Base-by-base conservation (phyloP, 2,113 vertebrate species). In the Oreocharis arfaki region DNA sequence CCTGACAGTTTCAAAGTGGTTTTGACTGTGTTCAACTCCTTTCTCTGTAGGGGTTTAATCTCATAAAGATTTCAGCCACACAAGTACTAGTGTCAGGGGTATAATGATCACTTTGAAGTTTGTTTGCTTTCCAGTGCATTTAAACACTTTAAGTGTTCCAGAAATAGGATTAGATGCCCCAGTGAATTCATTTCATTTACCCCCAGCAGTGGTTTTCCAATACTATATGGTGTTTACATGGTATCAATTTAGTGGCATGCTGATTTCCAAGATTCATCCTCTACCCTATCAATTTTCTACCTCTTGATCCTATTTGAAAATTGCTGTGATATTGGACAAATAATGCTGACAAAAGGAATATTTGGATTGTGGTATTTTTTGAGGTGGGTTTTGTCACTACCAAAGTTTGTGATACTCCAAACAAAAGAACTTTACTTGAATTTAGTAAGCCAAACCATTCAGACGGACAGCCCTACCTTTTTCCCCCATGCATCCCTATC, bases 21-120 rank as follows among this genome's bases (percentile, higher is more conserved):
- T 98, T 97, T 97, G 96, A 97, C 96, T 39, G 21, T 88, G 94
- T 97, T 98, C 97, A 97, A 96, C 98, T 98, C 97, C 89, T 97
- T 92, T 98, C 98, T 92, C 98, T 85, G 95, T 97, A 75, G 98
- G 97, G 97, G 97, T 97, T 97, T 98, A 98, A 98, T 98, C 98
- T 98, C 97, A 97, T 98, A 98, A 98, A 98, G 97, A 98, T 98
- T 98, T 98, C 97, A 98, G 98, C 97, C 98, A 98, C 97, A 97
- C 96, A 97, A 97, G 97, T 96, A 97, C 97, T 96, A 97, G 97
- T 98, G 97, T 98, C 98, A 98, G 97, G 97, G 98, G 98, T 97
- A 97, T 98, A 98, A 98, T 98, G 98, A 98, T 98, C 95, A 95
- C 98, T 98, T 98, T 98, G 98, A 98, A 98, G 98, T 98, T 98